Conservation (phyloP, 2,113 vertebrate species). For the Oreochromis tanganicae region DNA sequence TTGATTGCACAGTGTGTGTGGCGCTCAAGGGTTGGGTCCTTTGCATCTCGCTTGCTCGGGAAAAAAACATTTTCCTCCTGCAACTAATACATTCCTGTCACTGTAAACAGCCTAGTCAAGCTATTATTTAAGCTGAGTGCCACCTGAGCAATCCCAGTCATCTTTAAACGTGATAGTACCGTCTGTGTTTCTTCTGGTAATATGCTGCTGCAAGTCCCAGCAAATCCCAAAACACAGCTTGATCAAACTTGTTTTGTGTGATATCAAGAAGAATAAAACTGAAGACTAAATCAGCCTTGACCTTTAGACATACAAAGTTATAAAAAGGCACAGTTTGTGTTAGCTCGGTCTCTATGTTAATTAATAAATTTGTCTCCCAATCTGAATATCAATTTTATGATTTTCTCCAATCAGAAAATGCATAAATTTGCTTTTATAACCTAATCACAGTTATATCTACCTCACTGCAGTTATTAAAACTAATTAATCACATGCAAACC, state of each 20-base stretch:
- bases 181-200: slow-evolving; percentile 18
- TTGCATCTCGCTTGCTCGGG: slow-evolving; percentile 14
- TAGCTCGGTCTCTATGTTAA: not conserved
- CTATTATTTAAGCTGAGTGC: slow-evolving; percentile 42
- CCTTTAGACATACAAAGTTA: slow-evolving; percentile 11
- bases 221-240: not conserved
- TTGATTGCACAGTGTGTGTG: slow-evolving; percentile 29
- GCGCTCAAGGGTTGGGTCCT: slow-evolving; percentile 1
- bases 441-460: slow-evolving; percentile 50
- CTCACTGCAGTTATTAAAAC: slow-evolving; percentile 59
- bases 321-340: not conserved
- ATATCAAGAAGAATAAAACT: not conserved
- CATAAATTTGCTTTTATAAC: slow-evolving; percentile 67
- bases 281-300: slow-evolving; percentile 10
- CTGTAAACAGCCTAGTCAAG: slow-evolving; percentile 38
- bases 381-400: slow-evolving; percentile 49
- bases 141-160: slow-evolving; percentile 47
- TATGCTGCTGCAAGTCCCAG: not conserved
- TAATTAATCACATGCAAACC: slow-evolving; percentile 72
- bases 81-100: slow-evolving; percentile 44
- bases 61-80: slow-evolving; percentile 5
- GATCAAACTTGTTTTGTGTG: not conserved
- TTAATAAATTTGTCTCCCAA: slow-evolving; percentile 31
- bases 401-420: slow-evolving; percentile 57
- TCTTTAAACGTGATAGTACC: slow-evolving; percentile 50